phyloP scores from a whole-genome alignment of 2,113 vertebrate species.

The Leucosticte australis region DNA sequence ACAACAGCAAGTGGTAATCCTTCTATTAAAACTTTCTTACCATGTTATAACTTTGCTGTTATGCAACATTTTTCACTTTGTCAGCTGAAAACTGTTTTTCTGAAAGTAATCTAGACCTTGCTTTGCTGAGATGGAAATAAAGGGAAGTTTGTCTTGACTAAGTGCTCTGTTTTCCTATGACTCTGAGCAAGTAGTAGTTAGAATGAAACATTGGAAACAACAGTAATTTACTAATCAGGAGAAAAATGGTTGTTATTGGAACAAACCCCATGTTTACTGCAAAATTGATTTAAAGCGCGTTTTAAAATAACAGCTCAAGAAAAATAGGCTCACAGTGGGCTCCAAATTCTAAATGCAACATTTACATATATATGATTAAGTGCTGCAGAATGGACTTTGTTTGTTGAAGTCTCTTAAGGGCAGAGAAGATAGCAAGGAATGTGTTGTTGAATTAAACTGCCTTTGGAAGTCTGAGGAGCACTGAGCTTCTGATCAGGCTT shows the following conservation, averaged over 20 bases:
- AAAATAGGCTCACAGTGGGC: neutral
- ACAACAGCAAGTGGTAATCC: conserved; percentile 53
- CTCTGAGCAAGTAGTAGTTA: conserved; percentile 35
- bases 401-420: neutral
- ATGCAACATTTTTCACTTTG: conserved; percentile 67
- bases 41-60: conserved; percentile 25
- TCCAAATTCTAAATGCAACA: conserved; percentile 37
- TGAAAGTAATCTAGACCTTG: conserved; percentile 48
- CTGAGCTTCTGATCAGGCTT: neutral
- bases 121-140: conserved; percentile 57
- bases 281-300: conserved; percentile 20
- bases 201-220: conserved; percentile 40
- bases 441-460: neutral
- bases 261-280: conserved; percentile 17
- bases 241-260: conserved; percentile 44
- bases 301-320: conserved; percentile 39
- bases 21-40: conserved; percentile 63
- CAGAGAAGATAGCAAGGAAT: neutral
- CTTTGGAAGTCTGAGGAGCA: conserved; percentile 3
- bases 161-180: conserved; percentile 43
- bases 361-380: conserved; percentile 37
- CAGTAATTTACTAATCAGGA: conserved; percentile 66
- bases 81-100: conserved; percentile 63
- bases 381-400: neutral
- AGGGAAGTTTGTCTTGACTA: conserved; percentile 57